Conservation (phyloP, 2,888 invertebrate genomes). For the Buathra laborator region DNA sequence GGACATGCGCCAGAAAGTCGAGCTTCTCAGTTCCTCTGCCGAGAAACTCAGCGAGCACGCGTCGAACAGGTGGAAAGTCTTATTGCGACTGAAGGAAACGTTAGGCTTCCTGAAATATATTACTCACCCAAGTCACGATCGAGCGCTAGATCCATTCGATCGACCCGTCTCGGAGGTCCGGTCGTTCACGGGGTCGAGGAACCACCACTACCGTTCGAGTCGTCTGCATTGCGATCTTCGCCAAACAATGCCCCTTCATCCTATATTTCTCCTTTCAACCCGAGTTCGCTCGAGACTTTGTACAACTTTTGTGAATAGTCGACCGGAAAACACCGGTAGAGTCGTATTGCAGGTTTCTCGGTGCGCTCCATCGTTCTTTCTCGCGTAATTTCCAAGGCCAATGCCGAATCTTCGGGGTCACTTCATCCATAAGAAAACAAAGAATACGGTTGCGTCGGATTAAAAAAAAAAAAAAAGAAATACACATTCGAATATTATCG, state of each 20-base stretch:
- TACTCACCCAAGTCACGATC: conserved; percentile 79
- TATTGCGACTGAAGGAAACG: conserved; percentile 16
- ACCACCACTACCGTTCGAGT: conserved; percentile 47
- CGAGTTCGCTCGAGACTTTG: conserved; percentile 18
- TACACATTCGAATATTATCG: conserved; percentile 1
- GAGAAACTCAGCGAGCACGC: conserved; percentile 8
- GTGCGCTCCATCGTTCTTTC: background rate
- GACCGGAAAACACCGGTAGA: conserved; percentile 19
- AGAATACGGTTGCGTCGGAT: background rate
- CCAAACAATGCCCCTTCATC: conserved; percentile 37
- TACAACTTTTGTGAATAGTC: conserved; percentile 24
- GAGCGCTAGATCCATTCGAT: conserved; percentile 82
- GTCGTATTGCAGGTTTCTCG: background rate
- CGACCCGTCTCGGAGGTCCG: conserved; percentile 71
- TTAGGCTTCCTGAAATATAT: conserved; percentile 14
- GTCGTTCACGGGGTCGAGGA: conserved; percentile 41
- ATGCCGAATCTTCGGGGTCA: background rate
- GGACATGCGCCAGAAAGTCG: background rate
- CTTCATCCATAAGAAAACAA: background rate
- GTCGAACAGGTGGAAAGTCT: conserved; percentile 10
- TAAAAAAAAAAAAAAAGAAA: conserved; percentile 18
- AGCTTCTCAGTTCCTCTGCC: background rate
- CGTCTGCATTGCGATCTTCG: conserved; percentile 55
- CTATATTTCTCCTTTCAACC: conserved; percentile 14
- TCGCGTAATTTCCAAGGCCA: background rate